phyloP scores from a whole-genome alignment of 2,113 vertebrate genomes.

The Morone saxatilis region DNA sequence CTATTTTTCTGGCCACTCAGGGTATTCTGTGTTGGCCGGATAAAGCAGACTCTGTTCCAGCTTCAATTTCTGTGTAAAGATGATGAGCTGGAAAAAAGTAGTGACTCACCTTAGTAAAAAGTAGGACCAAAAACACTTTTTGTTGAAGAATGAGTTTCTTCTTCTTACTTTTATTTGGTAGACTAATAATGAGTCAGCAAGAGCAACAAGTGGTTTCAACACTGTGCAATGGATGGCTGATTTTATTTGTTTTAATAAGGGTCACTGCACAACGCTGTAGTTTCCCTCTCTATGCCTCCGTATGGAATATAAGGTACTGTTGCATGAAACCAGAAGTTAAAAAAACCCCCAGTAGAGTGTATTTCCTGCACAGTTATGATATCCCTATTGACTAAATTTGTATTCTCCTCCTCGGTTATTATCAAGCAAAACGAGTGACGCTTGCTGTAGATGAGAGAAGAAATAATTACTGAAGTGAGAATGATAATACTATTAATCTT shows the following conservation, averaged over 20 bases:
- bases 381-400: not conserved
- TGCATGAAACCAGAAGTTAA: not conserved
- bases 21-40: not conserved
- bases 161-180: not conserved
- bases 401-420: not conserved
- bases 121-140: not conserved
- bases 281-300: not conserved
- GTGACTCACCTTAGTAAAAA: slow-evolving; percentile 5
- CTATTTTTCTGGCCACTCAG: not conserved
- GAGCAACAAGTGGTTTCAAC: slow-evolving; percentile 25
- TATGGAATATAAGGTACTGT: slow-evolving; percentile 8
- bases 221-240: not conserved
- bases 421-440: not conserved
- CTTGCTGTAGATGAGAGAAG: not conserved
- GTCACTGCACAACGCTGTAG: slow-evolving; percentile 8
- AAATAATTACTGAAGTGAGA: slow-evolving; percentile 12
- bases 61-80: not conserved
- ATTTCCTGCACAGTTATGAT: not conserved
- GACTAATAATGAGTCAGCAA: slow-evolving; percentile 7
- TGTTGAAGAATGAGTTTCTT: not conserved
- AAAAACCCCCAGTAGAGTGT: not conserved
- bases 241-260: slow-evolving; percentile 11
- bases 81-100: not conserved
- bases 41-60: slow-evolving; percentile 2
- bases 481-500: not conserved